These are phyloP conservation scores for Drosophila watanabei DNA, from an alignment of 1,140 invertebrate species.

Conservation along the genomic window DNA sequence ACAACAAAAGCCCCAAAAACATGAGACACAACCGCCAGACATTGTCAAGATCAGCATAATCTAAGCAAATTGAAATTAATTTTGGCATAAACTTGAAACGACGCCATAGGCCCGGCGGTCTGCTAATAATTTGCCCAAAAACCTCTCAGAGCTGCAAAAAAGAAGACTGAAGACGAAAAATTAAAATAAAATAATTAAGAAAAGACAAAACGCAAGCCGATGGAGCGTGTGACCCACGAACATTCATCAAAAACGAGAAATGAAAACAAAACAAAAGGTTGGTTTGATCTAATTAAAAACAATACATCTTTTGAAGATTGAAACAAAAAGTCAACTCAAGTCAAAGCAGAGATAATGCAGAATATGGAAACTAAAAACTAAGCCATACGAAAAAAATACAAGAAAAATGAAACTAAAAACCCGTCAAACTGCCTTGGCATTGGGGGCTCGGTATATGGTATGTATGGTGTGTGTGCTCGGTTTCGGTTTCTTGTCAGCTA, in stretches of 20 bases:
- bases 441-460: constrained; percentile 33
- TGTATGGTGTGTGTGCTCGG: constrained; percentile 7
- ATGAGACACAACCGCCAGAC: constrained; percentile 26
- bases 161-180: constrained; percentile 14
- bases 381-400: constrained; percentile 1
- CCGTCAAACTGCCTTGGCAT: constrained; percentile 71
- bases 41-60: constrained; percentile 49
- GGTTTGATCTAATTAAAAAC: constrained; percentile 75
- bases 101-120: constrained; percentile 55
- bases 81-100: constrained; percentile 55
- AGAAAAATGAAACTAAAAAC: constrained; percentile 47
- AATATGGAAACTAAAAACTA: constrained; percentile 20
- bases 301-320: constrained; percentile 38
- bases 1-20: constrained; percentile 2
- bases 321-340: constrained; percentile 48
- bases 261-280: constrained; percentile 33
- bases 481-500: constrained; percentile 4
- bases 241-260: constrained; percentile 58
- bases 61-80: constrained; percentile 61
- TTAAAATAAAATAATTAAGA: constrained; percentile 42
- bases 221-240: constrained; percentile 69
- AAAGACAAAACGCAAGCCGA: constrained; percentile 25
- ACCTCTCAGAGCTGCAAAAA: constrained; percentile 39
- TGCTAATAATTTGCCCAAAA: constrained; percentile 33
- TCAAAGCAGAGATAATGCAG: constrained; percentile 38